Conservation (phyloP, 2,797 vertebrate species). For the Chloroceryle amazona region DNA sequence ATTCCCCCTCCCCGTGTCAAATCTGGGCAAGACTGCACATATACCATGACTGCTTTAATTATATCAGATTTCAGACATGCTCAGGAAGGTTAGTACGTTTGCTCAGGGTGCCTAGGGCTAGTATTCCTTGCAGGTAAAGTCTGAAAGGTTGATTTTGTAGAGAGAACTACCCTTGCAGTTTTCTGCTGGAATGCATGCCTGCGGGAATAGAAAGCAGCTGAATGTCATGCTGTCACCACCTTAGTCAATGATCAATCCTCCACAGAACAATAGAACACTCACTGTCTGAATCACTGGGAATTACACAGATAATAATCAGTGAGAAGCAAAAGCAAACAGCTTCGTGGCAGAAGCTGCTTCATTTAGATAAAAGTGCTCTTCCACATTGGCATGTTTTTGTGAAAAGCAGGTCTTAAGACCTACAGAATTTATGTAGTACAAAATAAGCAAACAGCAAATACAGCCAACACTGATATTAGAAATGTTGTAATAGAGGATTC, state of each 20-base stretch:
- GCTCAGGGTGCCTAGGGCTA: not conserved
- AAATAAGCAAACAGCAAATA: not conserved
- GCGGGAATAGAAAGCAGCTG: not conserved
- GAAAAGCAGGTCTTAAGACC: not conserved
- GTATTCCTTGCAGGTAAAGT: not conserved
- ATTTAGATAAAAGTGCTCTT: not conserved
- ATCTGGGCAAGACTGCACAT: not conserved
- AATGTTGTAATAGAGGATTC: not conserved
- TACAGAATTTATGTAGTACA: not conserved
- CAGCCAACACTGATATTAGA: not conserved
- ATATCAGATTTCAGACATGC: not conserved
- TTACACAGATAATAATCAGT: not conserved
- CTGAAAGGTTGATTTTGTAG: not conserved
- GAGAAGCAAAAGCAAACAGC: not conserved
- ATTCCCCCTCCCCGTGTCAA: not conserved
- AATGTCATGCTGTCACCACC: not conserved
- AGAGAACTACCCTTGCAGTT: not conserved
- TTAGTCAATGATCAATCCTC: not conserved
- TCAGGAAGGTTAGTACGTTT: constrained; percentile 9
- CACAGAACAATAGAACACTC: not conserved
- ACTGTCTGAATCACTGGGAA: not conserved
- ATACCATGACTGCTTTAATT: not conserved
- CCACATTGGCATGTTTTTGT: not conserved
- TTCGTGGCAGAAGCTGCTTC: not conserved
- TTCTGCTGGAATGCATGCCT: constrained; percentile 26